Conservation (phyloP, 2,797 vertebrate genomes). For the Takifugu ocellatus region DNA sequence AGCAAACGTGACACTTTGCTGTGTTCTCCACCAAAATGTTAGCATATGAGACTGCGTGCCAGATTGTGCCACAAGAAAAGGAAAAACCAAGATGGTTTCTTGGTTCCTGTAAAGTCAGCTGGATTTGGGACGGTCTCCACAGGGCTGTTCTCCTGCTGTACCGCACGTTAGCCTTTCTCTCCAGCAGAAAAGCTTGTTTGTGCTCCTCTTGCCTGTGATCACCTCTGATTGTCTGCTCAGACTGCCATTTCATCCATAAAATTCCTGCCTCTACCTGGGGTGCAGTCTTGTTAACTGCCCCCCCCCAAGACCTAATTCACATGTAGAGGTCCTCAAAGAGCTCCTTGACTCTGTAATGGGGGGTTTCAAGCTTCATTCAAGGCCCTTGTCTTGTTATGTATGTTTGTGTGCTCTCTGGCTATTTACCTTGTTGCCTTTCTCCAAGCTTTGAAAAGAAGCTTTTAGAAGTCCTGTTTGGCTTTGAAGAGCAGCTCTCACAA, state of each 20-base stretch:
- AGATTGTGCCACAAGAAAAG: background rate
- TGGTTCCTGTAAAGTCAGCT: background rate
- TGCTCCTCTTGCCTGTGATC: conserved; percentile 36
- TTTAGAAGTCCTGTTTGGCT: conserved; percentile 30
- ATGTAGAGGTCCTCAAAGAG: conserved; percentile 32
- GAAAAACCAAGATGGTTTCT: background rate
- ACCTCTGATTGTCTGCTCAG: conserved; percentile 42
- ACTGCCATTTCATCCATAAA: conserved; percentile 31
- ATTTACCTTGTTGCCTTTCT: conserved; percentile 50
- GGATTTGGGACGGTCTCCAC: background rate
- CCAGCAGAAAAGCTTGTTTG: conserved; percentile 28
- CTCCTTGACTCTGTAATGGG: conserved; percentile 46
- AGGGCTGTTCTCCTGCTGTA: conserved; percentile 15
- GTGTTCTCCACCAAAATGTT: conserved; percentile 1
- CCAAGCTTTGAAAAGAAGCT: conserved; percentile 32
- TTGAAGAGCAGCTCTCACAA: conserved; percentile 32
- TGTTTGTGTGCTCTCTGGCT: conserved; percentile 9
- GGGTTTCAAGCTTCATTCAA: conserved; percentile 22
- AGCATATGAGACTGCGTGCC: background rate
- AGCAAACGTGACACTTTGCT: background rate
- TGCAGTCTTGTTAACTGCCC: conserved; percentile 44
- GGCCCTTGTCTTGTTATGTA: conserved; percentile 32
- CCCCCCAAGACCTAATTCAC: conserved; percentile 38
- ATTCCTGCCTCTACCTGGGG: conserved; percentile 24
- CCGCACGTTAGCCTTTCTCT: conserved; percentile 16